Evolutionary conservation across 1,140 invertebrate species (phyloP).

Genomic region (Drosophila equinoxialis): DNA sequence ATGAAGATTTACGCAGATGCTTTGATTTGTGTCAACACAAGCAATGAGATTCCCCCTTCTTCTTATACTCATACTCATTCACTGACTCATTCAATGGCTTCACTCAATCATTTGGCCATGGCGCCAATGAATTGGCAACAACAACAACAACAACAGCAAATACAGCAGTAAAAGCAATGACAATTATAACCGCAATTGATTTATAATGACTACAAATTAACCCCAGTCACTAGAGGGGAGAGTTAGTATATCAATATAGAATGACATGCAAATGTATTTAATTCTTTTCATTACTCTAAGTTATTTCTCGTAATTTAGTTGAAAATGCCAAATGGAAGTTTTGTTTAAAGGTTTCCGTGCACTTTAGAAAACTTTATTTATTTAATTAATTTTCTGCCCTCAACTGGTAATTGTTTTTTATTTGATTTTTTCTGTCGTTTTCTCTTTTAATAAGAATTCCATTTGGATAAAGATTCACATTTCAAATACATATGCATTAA

Average conservation of each 20-base stretch:
- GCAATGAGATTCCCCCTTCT: conserved; percentile 27
- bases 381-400: too few species aligned
- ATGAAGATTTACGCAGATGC: conserved; percentile 77
- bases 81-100: conserved; percentile 46
- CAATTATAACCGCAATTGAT: conserved; percentile 48
- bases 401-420: too few species aligned
- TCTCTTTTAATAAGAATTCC: too few species aligned
- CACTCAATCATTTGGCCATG: conserved; percentile 52
- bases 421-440: too few species aligned
- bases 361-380: too few species aligned
- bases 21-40: conserved; percentile 77
- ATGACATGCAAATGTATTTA: not conserved
- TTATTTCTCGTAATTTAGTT: too few species aligned
- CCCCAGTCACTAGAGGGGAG: conserved; percentile 18
- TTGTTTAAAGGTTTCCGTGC: too few species aligned
- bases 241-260: not conserved
- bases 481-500: conserved; percentile 16
- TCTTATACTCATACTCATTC: conserved; percentile 15
- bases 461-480: not conserved
- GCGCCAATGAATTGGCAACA: conserved; percentile 62
- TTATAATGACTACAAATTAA: conserved; percentile 57
- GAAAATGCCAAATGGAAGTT: too few species aligned
- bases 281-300: too few species aligned
- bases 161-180: conserved; percentile 7
- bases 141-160: conserved; percentile 11